Base-by-base conservation (phyloP, 1,140 invertebrate genomes). In the Tetragnatha versicolor region DNA sequence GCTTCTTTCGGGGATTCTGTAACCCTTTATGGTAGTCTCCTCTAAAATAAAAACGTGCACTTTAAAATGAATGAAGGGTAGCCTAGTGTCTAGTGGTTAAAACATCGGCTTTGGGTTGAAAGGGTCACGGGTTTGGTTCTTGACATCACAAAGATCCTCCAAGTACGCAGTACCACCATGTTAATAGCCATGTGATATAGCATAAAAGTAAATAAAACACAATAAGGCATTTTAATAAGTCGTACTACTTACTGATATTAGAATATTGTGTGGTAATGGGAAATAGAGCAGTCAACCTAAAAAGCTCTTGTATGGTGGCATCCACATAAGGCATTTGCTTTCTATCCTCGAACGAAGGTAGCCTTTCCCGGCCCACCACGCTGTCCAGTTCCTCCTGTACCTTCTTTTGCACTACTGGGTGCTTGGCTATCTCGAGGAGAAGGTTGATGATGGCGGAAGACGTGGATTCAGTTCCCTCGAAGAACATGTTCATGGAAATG, bases 331-430 rank as follows among this genome's bases (percentile, higher is more conserved):
- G 76, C 37, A 83, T 61, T 3, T 61, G 33, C 31, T 49, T 20
- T 53, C 72, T 25, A 45, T 83, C 83, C 2, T 27, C 20, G 45
- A 75, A 81, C 5, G 66, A 70, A 12, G 82, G 83, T 9, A 75
- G 29, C 12, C 84, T 29, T 12, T 73, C 79, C 42, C 37, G 12
- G 3, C 83, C 83, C 58, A 82, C 81, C 0, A 81, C 70, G 20
- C 69, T 20, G 31, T 82, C 81, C 17, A 84, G 73, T 70, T 84
- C 83, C 3, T 81, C 49, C 17, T 81, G 80, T 0, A 82, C 75
- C 53, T 60, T 81, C 9, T 66, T 55, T 61, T 84, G 84, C 42
- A 82, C 68, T 17, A 84, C 82, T 3, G 60, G 81, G 35, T 60
- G 47, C 35, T 60, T 60, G 29, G 14, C 27, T 1, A 47, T 17